phyloP scores from a whole-genome alignment of 2,888 invertebrate species.

The Latrodectus hesperus region DNA sequence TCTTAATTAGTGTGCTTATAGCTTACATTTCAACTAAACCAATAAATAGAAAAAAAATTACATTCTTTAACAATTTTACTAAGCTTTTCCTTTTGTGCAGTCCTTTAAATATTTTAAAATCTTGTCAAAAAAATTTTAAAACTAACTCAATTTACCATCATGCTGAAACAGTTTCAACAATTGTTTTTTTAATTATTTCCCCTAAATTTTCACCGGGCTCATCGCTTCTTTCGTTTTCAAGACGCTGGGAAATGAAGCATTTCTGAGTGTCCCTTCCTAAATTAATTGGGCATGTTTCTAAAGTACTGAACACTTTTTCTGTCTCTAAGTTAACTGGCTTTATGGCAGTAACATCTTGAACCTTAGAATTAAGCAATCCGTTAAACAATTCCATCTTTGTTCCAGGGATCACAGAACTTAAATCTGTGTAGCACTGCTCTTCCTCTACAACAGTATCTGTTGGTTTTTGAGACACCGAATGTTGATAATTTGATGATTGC shows the following conservation, averaged over 20 bases:
- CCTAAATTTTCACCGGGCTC: slow-evolving; percentile 84
- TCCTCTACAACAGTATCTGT: slow-evolving; percentile 62
- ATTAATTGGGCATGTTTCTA: slow-evolving; percentile 52
- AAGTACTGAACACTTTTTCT: slow-evolving; percentile 54
- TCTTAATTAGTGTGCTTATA: neutral
- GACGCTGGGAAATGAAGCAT: slow-evolving; percentile 51
- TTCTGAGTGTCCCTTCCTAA: slow-evolving; percentile 55
- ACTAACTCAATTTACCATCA: slow-evolving; percentile 75
- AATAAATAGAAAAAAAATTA: neutral
- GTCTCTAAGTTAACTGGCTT: slow-evolving; percentile 67
- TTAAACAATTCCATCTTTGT: slow-evolving; percentile 65
- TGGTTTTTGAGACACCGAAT: slow-evolving; percentile 27
- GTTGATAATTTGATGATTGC: slow-evolving; percentile 27
- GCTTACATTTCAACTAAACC: neutral
- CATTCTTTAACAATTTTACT: neutral
- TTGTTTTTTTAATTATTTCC: slow-evolving; percentile 92
- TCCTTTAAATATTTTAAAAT: neutral
- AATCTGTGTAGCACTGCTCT: slow-evolving; percentile 72
- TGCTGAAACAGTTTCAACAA: slow-evolving; percentile 92
- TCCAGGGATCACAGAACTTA: slow-evolving; percentile 72
- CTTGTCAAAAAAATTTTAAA: slow-evolving; percentile 15
- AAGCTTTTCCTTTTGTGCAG: neutral
- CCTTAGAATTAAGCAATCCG: slow-evolving; percentile 66
- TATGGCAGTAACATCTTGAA: slow-evolving; percentile 69
- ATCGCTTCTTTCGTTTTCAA: slow-evolving; percentile 75